Conservation (phyloP, 2,113 vertebrate genomes). For the Anser cygnoides region DNA sequence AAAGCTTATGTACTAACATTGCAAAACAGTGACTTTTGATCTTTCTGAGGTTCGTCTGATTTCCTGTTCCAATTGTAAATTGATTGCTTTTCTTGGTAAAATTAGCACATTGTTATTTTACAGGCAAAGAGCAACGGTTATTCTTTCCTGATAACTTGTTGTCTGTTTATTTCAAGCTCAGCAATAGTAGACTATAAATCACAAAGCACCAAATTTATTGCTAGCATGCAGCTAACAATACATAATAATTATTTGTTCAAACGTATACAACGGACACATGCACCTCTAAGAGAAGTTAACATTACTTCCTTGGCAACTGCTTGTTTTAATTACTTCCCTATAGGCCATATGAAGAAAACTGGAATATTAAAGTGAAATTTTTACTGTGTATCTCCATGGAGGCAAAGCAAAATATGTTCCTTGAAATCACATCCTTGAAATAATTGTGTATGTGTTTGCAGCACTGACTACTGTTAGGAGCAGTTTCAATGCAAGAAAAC, state of each 20-base stretch:
- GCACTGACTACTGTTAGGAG: background rate
- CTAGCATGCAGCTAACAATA: background rate
- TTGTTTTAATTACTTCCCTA: slow-evolving; percentile 8
- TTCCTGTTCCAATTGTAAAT: background rate
- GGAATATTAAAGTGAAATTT: background rate
- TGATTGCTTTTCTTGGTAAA: background rate
- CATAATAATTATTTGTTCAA: background rate
- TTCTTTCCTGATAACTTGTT: background rate
- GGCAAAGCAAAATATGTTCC: background rate
- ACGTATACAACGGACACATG: background rate
- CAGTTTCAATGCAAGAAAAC: slow-evolving; percentile 6
- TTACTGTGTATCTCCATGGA: background rate
- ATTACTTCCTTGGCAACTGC: background rate
- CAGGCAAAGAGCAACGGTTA: background rate
- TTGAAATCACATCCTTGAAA: slow-evolving; percentile 19
- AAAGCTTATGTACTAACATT: background rate
- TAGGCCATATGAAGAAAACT: background rate
- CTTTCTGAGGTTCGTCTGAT: background rate
- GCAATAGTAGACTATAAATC: background rate
- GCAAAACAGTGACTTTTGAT: background rate
- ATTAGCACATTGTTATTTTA: background rate
- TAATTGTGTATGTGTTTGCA: background rate
- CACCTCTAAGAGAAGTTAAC: background rate
- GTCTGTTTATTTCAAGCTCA: background rate
- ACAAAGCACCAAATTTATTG: background rate